These are phyloP conservation scores for Bradypus variegatus DNA, from an alignment of 2,797 vertebrate genomes.

Conservation along the genomic window DNA sequence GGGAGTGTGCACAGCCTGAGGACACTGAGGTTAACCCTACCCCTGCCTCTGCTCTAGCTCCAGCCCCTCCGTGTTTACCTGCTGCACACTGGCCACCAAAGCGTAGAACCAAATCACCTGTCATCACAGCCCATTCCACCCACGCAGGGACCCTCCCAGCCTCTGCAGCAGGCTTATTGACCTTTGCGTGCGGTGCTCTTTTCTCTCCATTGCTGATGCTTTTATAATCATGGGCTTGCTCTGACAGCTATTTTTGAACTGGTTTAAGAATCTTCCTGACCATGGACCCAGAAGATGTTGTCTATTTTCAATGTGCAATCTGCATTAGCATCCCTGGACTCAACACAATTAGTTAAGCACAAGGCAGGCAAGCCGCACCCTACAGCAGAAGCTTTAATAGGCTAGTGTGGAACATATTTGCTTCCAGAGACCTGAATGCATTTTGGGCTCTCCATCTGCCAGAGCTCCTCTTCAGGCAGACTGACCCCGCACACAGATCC, in stretches of 20 bases:
- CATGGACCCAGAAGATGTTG: neutral
- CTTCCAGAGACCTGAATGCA: neutral
- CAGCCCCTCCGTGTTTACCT: neutral
- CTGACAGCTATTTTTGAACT: neutral
- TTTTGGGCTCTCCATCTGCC: neutral
- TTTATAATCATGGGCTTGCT: neutral
- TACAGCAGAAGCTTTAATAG: neutral
- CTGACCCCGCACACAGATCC: accelerated
- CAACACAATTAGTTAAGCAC: neutral
- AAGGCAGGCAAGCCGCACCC: neutral
- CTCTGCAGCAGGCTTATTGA: neutral
- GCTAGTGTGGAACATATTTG: neutral
- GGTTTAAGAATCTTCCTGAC: neutral
- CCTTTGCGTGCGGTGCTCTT: neutral
- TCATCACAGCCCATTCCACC: neutral
- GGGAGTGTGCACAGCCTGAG: neutral
- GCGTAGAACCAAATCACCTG: neutral
- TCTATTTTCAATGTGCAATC: neutral
- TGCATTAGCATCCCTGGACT: neutral
- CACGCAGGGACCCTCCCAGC: neutral
- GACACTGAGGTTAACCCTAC: neutral
- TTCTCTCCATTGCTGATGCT: neutral
- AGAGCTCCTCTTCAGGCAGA: neutral
- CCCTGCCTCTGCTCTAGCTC: neutral
- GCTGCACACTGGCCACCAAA: neutral